A percentile compares a stretch with the other conserved stretches of the same genome.
phyloP scores from a whole-genome alignment of 2,888 invertebrate species.

The Leptopilina syphax region DNA sequence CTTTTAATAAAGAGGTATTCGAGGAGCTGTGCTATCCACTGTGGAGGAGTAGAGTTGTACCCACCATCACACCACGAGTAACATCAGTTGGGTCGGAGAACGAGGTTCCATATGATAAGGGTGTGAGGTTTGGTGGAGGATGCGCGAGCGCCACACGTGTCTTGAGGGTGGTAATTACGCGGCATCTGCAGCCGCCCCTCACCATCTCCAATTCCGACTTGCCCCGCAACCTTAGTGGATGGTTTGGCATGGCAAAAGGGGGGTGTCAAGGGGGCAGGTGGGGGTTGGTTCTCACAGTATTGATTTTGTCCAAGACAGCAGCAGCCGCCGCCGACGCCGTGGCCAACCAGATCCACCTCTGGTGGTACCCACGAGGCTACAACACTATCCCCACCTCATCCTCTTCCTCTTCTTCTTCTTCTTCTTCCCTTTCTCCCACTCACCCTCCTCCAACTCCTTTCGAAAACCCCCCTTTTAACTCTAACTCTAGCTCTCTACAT shows the following conservation, averaged over 20 bases:
- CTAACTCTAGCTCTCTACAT: conserved; percentile 21
- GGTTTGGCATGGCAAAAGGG: conserved; percentile 58
- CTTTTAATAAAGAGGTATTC: conserved; percentile 73
- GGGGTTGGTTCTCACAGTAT: conserved; percentile 75
- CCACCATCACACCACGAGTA: conserved; percentile 52
- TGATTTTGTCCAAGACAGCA: conserved; percentile 76
- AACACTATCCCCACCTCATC: conserved; percentile 58
- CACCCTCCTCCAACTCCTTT: too few species aligned
- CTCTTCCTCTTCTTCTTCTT: too few species aligned
- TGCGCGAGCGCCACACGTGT: conserved; percentile 72
- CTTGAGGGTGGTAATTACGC: conserved; percentile 77
- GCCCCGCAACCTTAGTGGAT: conserved; percentile 72
- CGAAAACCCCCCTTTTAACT: not conserved
- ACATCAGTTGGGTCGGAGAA: conserved; percentile 57
- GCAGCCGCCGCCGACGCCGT: conserved; percentile 70
- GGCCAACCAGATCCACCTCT: conserved; percentile 76
- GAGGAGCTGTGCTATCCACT: conserved; percentile 53
- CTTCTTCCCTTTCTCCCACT: too few species aligned
- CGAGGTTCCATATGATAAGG: conserved; percentile 57
- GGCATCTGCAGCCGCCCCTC: conserved; percentile 75
- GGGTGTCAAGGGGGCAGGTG: conserved; percentile 57
- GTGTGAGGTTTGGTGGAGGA: conserved; percentile 55
- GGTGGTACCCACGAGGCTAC: conserved; percentile 74
- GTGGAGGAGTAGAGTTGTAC: conserved; percentile 49
- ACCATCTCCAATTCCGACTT: conserved; percentile 68